These are phyloP conservation scores for Lophius americanus DNA, from an alignment of 2,797 vertebrate species.

Conservation along the genomic window DNA sequence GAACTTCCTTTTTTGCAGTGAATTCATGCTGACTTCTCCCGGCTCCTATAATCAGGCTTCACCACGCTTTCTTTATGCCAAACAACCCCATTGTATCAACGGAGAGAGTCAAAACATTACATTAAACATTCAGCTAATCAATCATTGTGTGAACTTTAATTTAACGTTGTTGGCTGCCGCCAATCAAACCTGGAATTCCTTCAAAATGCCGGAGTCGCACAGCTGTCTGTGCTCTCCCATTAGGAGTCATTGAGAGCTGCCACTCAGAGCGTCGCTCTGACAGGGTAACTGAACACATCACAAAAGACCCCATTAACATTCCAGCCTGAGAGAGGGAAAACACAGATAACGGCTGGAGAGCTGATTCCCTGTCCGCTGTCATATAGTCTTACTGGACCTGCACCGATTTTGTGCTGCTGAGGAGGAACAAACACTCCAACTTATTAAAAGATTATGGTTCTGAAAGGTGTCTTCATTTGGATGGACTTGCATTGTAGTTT, in stretches of 20 bases:
- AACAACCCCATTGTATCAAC: too few relatives aligned
- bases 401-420: constrained; percentile 26
- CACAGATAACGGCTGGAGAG: constrained; percentile 56
- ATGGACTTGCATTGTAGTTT: background rate
- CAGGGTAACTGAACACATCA: constrained; percentile 51
- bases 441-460: too few relatives aligned
- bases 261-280: constrained; percentile 63
- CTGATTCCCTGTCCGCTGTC: constrained; percentile 37
- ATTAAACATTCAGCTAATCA: constrained; percentile 29
- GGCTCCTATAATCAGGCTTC: too few relatives aligned
- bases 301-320: constrained; percentile 78
- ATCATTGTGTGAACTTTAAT: constrained; percentile 17
- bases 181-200: constrained; percentile 42
- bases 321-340: constrained; percentile 55
- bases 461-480: background rate
- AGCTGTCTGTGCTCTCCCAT: constrained; percentile 12
- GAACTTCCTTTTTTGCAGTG: too few relatives aligned
- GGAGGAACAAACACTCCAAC: constrained; percentile 1
- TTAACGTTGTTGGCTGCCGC: constrained; percentile 28
- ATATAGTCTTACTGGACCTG: constrained; percentile 36
- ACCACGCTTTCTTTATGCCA: too few relatives aligned
- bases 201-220: constrained; percentile 26
- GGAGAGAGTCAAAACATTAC: constrained; percentile 14
- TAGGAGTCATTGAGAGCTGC: constrained; percentile 54
- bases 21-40: too few relatives aligned